Evolutionary conservation across 2,888 invertebrate species (phyloP), one percentile per base, ranked within the genome.

Genomic region (Tetheella fluctuosa): DNA sequence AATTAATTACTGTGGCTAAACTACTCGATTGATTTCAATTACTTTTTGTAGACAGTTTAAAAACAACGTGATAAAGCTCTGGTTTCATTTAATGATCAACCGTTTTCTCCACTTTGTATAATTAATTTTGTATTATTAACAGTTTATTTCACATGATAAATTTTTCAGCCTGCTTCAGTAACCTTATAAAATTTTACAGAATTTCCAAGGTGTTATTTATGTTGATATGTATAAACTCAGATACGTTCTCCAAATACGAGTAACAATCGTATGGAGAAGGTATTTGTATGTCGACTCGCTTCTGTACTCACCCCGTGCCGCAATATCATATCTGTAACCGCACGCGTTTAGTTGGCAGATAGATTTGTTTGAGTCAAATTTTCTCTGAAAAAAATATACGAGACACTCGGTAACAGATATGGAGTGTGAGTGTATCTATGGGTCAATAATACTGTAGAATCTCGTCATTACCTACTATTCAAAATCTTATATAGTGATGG

Each of bases 321-420:
- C 91, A 84, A 81, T 83, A 80, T 86, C 91, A 90, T 90, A 91
- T 91, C 91, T 91, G 91, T 91, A 90, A 87, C 80, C 67, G 65
- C 65, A 67, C 85, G 87, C 89, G 88, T 79, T 77, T 66, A 71
- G 67, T 84, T 82, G 85, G 83, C 87, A 75, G 75, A 77, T 82
- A 73, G 80, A 79, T 81, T 82, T 81, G 70, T 69, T 70, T 72
- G 70, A 83, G 89, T 90, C 91, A 90, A 90, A 90, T 91, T 91
- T 89, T 91, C 90, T 68, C 63, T 65, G 67, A 68, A 63, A 64
- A 64, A 59, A 62, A 70, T 73, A 67, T 64, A 65, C 62, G 70
- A 59, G 62, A 64, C 79, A 86, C 84, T 79, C 81, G 82, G 84
- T 91, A 48, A 91, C 91, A 92, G 91, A 92, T 92, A 91, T 90